phyloP scores from a whole-genome alignment of 2,113 vertebrate genomes.

The Caloenas nicobarica region DNA sequence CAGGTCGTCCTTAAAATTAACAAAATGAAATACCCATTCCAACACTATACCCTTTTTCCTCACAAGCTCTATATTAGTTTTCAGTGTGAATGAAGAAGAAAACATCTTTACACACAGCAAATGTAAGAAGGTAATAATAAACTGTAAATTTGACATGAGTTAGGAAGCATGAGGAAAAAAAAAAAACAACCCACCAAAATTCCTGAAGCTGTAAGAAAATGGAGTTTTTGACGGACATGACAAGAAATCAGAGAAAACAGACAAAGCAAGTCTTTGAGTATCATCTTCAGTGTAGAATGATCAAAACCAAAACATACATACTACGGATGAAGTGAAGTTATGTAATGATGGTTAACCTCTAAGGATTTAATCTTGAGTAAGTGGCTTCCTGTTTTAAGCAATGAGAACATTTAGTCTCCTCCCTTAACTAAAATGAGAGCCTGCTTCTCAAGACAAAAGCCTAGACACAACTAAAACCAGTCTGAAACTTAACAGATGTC shows the following conservation, averaged over 20 bases:
- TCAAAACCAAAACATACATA: not conserved
- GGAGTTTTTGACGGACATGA: not conserved
- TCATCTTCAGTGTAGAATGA: not conserved
- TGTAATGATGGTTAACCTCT: not conserved
- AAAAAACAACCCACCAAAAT: rapidly evolving
- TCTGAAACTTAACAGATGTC: not conserved
- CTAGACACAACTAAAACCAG: not conserved
- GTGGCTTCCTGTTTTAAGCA: not conserved
- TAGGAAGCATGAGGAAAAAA: not conserved
- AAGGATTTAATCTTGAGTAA: not conserved
- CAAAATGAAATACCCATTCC: not conserved
- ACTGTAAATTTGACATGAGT: not conserved
- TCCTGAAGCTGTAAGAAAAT: not conserved
- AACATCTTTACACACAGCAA: not conserved
- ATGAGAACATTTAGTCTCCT: not conserved
- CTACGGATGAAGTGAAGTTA: not conserved
- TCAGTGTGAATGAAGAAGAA: not conserved
- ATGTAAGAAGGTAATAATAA: not conserved
- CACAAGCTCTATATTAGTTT: not conserved
- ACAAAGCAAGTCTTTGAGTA: not conserved
- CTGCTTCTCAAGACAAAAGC: not conserved
- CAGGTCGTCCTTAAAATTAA: not conserved
- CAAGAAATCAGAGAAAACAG: not conserved
- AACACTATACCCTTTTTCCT: not conserved
- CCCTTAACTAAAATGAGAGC: not conserved